Evolutionary conservation across 2,797 vertebrate species (phyloP).

Genomic region (Sarcophilus harrisii): DNA sequence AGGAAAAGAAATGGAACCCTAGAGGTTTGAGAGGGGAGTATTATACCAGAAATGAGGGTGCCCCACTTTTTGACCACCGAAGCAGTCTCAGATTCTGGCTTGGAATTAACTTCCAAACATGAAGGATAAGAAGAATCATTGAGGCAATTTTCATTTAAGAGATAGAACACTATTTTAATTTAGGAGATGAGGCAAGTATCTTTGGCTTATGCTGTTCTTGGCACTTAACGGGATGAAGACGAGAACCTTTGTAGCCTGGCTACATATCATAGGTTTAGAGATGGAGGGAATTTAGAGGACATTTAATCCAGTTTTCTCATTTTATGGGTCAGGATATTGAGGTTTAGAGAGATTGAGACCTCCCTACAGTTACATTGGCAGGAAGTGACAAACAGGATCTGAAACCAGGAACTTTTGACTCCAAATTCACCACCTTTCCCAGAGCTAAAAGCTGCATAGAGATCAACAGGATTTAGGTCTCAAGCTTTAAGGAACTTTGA

Average conservation of each 20-base stretch:
- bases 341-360: neutral
- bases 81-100: neutral
- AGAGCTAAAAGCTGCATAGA: neutral
- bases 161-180: neutral
- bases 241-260: neutral
- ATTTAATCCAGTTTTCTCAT: neutral
- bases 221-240: neutral
- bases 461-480: neutral
- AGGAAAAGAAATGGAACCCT: constrained; percentile 47
- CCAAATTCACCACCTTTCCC: neutral
- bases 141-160: constrained; percentile 45
- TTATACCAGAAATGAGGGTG: neutral
- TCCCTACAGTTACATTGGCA: neutral
- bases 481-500: neutral
- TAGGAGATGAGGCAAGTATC: neutral
- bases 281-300: neutral
- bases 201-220: neutral
- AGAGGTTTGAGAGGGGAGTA: neutral
- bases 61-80: neutral
- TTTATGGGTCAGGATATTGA: neutral
- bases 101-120: constrained; percentile 39
- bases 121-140: neutral
- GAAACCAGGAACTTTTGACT: neutral
- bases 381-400: neutral
- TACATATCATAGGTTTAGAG: neutral